Conservation (phyloP, 2,797 vertebrate genomes). For the Fringilla coelebs region DNA sequence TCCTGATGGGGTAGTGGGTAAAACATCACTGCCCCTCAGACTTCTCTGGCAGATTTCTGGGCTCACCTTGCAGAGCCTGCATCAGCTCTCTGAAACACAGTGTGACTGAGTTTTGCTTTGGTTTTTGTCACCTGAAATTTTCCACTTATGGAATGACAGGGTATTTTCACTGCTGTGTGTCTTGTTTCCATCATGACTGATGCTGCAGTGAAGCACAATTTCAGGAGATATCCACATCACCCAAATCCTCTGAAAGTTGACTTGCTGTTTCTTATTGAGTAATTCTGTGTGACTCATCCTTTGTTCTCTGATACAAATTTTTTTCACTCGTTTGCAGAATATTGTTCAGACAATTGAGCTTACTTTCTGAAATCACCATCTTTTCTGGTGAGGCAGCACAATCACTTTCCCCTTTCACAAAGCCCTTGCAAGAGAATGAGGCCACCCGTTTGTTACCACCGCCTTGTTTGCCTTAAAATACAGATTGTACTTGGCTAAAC, state of each 20-base stretch:
- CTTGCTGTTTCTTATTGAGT: conserved; percentile 9
- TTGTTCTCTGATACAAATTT: neutral
- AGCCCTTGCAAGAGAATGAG: neutral
- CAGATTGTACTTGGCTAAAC: neutral
- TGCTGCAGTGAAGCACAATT: neutral
- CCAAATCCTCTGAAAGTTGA: neutral
- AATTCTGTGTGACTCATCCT: conserved; percentile 38
- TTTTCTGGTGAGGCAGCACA: neutral
- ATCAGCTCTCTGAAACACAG: rapidly evolving
- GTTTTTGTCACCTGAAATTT: neutral
- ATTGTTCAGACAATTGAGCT: conserved; percentile 25
- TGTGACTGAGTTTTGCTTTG: neutral
- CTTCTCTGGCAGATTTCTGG: neutral
- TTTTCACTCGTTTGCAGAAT: conserved; percentile 1
- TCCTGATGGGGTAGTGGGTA: neutral
- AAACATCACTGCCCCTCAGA: neutral
- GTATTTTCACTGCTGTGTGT: neutral
- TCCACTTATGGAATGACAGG: rapidly evolving
- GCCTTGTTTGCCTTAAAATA: neutral
- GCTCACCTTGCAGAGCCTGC: neutral
- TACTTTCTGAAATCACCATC: neutral
- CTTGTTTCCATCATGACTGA: neutral
- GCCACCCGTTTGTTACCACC: neutral
- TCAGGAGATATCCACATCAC: neutral
- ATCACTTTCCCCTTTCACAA: neutral